Conservation (phyloP, 1,140 invertebrate species). For the Drosophila watanabei region DNA sequence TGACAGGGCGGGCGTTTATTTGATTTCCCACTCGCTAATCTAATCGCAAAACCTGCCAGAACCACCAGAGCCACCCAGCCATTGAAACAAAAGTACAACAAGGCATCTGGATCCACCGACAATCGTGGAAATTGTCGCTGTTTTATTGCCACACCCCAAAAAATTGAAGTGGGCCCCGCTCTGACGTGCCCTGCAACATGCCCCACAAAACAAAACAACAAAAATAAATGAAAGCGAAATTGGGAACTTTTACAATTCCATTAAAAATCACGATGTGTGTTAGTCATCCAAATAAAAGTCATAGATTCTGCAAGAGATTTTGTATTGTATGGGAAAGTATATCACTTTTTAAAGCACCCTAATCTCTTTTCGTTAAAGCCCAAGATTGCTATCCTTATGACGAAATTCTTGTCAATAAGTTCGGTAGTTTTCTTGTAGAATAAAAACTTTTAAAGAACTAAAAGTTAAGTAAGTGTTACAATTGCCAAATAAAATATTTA, state of each 20-base stretch:
- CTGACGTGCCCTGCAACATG: slow-evolving; percentile 33
- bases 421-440: background rate
- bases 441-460: no score
- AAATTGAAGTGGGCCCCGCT: slow-evolving; percentile 30
- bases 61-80: slow-evolving; percentile 36
- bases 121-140: slow-evolving; percentile 40
- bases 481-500: background rate
- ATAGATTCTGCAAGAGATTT: background rate
- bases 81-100: slow-evolving; percentile 79
- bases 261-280: slow-evolving; percentile 37
- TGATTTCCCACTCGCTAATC: slow-evolving; percentile 66
- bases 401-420: background rate
- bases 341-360: background rate
- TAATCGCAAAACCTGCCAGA: slow-evolving; percentile 78
- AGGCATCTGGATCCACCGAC: slow-evolving; percentile 51
- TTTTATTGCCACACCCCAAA: slow-evolving; percentile 80
- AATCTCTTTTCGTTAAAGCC: background rate
- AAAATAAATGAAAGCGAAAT: background rate
- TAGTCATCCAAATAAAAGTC: slow-evolving; percentile 16
- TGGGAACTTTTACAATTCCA: slow-evolving; percentile 38
- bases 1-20: slow-evolving; percentile 60
- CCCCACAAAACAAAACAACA: background rate
- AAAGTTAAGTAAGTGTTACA: background rate
- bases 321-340: background rate
- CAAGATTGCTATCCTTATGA: no score